phyloP scores from a whole-genome alignment of 2,113 vertebrate species.

The Cyanoderma ruficeps region DNA sequence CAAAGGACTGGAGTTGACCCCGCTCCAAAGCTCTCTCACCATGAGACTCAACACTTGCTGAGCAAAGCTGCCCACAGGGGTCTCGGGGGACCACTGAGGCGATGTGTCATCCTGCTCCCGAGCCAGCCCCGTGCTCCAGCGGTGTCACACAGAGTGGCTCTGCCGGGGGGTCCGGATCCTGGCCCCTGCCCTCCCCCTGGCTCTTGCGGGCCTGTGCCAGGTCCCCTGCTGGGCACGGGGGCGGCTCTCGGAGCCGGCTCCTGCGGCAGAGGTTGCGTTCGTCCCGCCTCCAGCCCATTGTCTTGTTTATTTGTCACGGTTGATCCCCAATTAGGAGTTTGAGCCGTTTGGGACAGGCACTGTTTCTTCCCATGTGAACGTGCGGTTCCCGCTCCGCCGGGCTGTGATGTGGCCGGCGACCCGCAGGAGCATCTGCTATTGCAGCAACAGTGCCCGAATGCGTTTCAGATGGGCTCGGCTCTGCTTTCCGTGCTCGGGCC shows the following conservation, averaged over 20 bases:
- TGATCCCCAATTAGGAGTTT: conserved; percentile 26
- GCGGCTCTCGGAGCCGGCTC: not conserved
- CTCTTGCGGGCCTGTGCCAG: not conserved
- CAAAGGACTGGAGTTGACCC: not conserved
- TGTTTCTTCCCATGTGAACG: conserved; percentile 44
- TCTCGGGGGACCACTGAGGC: not conserved
- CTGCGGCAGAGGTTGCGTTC: conserved; percentile 17
- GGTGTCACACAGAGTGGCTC: conserved; percentile 11
- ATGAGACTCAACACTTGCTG: not conserved
- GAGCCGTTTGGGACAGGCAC: not conserved
- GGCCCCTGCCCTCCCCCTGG: not conserved
- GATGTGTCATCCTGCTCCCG: conserved; percentile 25
- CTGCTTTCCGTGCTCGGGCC: conserved; percentile 1
- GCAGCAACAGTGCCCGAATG: conserved; percentile 50
- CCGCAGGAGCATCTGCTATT: conserved; percentile 56
- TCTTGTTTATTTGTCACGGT: conserved; percentile 59
- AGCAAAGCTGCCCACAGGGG: not conserved
- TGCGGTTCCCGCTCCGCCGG: not conserved
- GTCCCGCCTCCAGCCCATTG: conserved; percentile 58
- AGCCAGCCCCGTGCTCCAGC: not conserved
- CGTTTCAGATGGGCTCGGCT: conserved; percentile 57
- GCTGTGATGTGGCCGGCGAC: conserved; percentile 54
- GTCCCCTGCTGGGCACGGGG: conserved; percentile 2
- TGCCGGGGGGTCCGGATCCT: not conserved
- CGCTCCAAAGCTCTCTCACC: not conserved